Evolutionary conservation across 2,797 vertebrate species (phyloP).

Genomic region (Leuciscus waleckii): DNA sequence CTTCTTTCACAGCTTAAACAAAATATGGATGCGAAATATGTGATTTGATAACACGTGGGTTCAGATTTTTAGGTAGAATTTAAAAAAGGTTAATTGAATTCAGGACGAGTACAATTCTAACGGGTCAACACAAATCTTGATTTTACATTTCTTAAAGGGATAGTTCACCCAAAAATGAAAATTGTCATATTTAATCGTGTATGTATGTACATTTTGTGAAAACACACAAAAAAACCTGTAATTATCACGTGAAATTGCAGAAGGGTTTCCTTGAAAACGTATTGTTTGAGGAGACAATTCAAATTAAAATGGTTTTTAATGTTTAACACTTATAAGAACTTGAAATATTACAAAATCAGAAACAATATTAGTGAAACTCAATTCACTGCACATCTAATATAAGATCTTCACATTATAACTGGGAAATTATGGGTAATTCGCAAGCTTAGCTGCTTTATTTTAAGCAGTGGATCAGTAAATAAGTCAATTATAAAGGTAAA

Average conservation of each 20-base stretch:
- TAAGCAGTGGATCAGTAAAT: constrained; percentile 3
- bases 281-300: background rate
- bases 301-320: background rate
- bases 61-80: background rate
- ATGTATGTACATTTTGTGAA: background rate
- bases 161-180: background rate
- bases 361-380: constrained; percentile 3
- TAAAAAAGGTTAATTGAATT: background rate
- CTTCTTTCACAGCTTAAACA: constrained; percentile 11
- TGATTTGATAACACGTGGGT: background rate
- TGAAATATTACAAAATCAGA: constrained; percentile 2
- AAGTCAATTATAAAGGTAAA: background rate
- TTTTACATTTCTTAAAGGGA: background rate
- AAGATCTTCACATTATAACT: constrained; percentile 32
- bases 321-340: background rate
- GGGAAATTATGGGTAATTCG: background rate
- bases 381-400: background rate
- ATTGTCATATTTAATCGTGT: too few species aligned
- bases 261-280: background rate
- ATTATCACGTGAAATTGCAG: background rate
- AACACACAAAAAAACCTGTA: background rate
- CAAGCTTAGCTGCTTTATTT: constrained; percentile 3
- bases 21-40: background rate
- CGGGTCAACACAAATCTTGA: background rate
- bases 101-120: background rate